A percentile compares a stretch with the other conserved stretches of the same genome.
phyloP scores from a whole-genome alignment of 2,113 vertebrate species.

The Zosterops hypoxanthus region DNA sequence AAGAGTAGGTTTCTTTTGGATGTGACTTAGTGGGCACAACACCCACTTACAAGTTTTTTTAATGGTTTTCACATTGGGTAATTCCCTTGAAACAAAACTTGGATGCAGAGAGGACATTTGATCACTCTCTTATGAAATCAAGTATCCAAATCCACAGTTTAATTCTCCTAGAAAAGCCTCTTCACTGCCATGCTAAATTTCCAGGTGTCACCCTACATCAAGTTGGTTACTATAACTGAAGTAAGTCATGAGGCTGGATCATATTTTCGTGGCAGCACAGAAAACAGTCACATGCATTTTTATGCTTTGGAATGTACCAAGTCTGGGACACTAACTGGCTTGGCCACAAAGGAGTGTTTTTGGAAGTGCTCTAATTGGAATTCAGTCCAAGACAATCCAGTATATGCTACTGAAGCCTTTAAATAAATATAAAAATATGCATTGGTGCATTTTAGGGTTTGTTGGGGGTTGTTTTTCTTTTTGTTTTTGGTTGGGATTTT shows the following conservation, averaged over 20 bases:
- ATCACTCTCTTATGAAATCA: not conserved
- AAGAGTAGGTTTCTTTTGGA: not conserved
- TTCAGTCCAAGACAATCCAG: not conserved
- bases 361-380: not conserved
- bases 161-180: not conserved
- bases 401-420: not conserved
- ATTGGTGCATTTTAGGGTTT: not conserved
- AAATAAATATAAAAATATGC: not conserved
- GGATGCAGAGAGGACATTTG: not conserved
- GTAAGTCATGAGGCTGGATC: not conserved
- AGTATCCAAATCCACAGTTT: not conserved
- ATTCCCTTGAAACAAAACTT: not conserved
- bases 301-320: not conserved
- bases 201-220: not conserved
- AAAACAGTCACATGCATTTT: not conserved
- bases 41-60: not conserved
- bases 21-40: not conserved
- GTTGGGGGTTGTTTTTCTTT: not conserved
- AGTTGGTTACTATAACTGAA: not conserved
- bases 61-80: fast-evolving
- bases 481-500: not conserved
- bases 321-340: not conserved
- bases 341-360: not conserved
- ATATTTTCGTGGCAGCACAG: not conserved
- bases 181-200: not conserved